phyloP scores from a whole-genome alignment of 2,113 vertebrate species.

The Macquaria australasica region DNA sequence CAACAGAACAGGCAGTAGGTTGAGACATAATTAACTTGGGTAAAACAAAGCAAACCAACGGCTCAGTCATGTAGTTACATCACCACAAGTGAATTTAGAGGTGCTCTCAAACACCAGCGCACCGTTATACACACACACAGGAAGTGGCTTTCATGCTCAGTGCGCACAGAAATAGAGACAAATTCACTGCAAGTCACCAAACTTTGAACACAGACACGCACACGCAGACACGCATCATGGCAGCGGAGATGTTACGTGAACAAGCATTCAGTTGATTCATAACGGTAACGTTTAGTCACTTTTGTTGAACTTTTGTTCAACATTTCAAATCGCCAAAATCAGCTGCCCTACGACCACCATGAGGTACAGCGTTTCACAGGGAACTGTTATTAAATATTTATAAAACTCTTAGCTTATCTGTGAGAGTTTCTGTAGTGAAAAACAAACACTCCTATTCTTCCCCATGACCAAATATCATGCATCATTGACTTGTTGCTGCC shows the following conservation, averaged over 20 bases:
- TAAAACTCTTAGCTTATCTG: background rate
- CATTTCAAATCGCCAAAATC: background rate
- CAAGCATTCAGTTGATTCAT: conserved; percentile 5
- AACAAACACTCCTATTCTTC: background rate
- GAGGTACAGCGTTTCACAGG: background rate
- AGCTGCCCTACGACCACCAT: background rate
- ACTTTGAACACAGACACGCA: background rate
- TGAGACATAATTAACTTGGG: conserved; percentile 36
- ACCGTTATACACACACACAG: conserved; percentile 49
- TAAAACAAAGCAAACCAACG: conserved; percentile 9
- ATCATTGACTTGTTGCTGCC: background rate
- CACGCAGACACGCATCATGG: background rate
- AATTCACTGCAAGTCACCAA: conserved; percentile 34
- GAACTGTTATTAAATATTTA: too few relatives aligned
- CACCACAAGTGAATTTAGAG: conserved; percentile 18
- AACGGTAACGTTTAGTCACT: background rate
- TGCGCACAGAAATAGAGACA: conserved; percentile 53
- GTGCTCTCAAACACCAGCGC: conserved; percentile 2
- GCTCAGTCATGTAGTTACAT: conserved; percentile 8
- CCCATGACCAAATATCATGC: background rate
- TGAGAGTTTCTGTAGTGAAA: background rate
- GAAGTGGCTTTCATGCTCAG: conserved; percentile 68
- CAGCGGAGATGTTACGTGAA: background rate
- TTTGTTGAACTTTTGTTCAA: too few relatives aligned
- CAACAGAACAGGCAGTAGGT: background rate